Evolutionary conservation across 2,113 vertebrate species (phyloP).

Genomic region (Natator depressus): DNA sequence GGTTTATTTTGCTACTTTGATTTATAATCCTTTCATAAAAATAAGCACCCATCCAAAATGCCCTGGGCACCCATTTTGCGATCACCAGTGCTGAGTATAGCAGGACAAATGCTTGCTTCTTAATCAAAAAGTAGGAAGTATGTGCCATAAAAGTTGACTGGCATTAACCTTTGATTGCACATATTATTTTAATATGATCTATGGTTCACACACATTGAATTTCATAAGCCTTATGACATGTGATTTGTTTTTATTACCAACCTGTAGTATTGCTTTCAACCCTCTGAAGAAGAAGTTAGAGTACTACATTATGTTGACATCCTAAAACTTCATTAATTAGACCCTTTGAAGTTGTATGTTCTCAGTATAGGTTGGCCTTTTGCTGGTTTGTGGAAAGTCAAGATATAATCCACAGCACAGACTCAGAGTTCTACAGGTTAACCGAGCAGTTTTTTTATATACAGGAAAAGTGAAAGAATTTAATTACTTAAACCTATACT

Average conservation of each 20-base stretch:
- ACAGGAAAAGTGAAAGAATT: background rate
- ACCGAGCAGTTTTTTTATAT: background rate
- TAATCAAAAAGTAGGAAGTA: background rate
- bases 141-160: background rate
- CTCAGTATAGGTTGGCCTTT: background rate
- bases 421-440: background rate
- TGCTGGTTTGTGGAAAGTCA: background rate
- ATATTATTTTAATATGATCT: background rate
- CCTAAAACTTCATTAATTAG: background rate
- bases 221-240: background rate
- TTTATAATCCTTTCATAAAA: background rate
- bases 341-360: background rate
- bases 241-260: background rate
- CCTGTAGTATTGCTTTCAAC: background rate
- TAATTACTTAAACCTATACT: background rate
- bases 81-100: background rate
- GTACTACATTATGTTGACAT: background rate
- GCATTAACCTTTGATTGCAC: background rate
- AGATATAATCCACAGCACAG: background rate
- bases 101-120: background rate
- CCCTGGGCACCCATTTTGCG: background rate
- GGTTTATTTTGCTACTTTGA: background rate
- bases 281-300: background rate
- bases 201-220: background rate
- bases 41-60: constrained; percentile 1